These are phyloP conservation scores for Melolontha melolontha DNA, from an alignment of 2,888 invertebrate species.

Conservation along the genomic window DNA sequence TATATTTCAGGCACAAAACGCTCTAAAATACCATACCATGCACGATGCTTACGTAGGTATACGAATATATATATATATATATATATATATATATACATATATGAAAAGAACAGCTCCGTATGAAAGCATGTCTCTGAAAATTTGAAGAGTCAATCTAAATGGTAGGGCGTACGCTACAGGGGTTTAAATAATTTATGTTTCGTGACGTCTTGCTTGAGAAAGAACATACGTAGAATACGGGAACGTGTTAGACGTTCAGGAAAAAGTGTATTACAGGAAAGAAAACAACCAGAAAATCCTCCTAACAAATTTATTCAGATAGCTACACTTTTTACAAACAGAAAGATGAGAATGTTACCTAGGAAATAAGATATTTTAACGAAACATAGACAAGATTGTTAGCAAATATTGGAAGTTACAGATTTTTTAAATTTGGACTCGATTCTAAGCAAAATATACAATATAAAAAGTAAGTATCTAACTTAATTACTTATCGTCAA, in stretches of 20 bases:
- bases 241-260: background rate
- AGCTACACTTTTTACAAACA: too few species aligned
- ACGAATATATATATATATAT: background rate
- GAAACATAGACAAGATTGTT: too few species aligned
- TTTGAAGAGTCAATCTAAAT: slow-evolving; percentile 37
- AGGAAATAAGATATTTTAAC: too few species aligned
- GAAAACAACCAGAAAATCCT: slow-evolving; percentile 10
- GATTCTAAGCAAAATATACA: too few species aligned
- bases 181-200: slow-evolving; percentile 29
- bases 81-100: background rate
- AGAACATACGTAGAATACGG: slow-evolving; percentile 13
- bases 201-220: slow-evolving; percentile 21
- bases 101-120: background rate
- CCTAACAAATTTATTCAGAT: slow-evolving; percentile 11
- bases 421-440: too few species aligned
- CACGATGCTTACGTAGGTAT: background rate
- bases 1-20: slow-evolving; percentile 16
- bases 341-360: too few species aligned
- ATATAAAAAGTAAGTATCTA: too few species aligned
- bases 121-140: slow-evolving; percentile 34
- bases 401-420: too few species aligned
- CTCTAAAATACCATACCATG: slow-evolving; percentile 2
- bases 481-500: too few species aligned
- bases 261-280: background rate
- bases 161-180: slow-evolving; percentile 33